Evolutionary conservation across 2,888 invertebrate species (phyloP), one percentile per base, ranked within the genome.

Genomic region (Limnephilus auricula): DNA sequence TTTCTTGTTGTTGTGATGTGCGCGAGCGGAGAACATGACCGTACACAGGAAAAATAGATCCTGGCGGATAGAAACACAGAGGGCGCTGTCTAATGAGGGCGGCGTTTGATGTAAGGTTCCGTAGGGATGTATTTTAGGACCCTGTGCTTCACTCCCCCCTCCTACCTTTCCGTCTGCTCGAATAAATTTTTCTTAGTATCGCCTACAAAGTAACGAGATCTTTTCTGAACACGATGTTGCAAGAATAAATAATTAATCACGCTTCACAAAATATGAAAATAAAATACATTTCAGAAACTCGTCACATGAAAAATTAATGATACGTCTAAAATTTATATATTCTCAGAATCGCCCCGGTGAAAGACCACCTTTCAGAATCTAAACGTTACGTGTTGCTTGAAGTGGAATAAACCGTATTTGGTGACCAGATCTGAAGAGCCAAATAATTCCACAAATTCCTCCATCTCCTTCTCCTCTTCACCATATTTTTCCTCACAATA

Each of bases 1-100:
- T 89, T 90, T 91, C 91, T 91, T 90, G 90, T 92, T 91, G 92
- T 91, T 85, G 92, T 91, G 87, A 90, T 90, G 91, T 88, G 89
- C 90, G 89, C 40, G 80, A 79, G 65, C 40, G n/a, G 31, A 34
- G 86, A 32, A 50, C 86, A 50, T 30, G 65, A 86, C 13, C 50
- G 83, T 45, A 83, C 32, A 79, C 88, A 32, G 79, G 89, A 89
- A 92, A 92, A 92, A 92, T 92, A 92, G 88, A 84, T 88, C 86
- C 87, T 37, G 40, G 82, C 37, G 40, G 88, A 34, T 31, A 31
- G 79, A 80, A 79, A 87, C 32, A 79, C 84, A 86, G 31, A 89
- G 89, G 34, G 89, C 89, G 37, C 32, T 34, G n/a, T 89, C 79
- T 89, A 89, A 89, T 89, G 89, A 89, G 89, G 30, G 13, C 89